Conservation (phyloP, 2,797 vertebrate species). For the Clarias fuscus region DNA sequence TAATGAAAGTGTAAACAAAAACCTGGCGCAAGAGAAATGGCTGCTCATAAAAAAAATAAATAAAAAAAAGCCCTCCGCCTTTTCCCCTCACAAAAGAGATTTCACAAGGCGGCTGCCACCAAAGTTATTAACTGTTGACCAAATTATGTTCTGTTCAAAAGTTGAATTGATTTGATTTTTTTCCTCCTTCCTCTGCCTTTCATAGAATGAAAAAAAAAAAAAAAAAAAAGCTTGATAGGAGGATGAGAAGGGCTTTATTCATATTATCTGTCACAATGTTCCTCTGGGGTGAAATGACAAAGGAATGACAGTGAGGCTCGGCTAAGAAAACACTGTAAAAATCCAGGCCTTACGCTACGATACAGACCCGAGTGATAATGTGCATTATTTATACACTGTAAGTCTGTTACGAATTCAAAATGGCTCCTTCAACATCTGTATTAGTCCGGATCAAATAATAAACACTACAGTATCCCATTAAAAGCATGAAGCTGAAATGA, state of each 20-base stretch:
- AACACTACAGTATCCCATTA: not conserved
- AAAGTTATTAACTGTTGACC: conserved; percentile 77
- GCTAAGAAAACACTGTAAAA: conserved; percentile 2
- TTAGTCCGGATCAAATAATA: conserved; percentile 25
- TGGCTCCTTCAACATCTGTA: not conserved
- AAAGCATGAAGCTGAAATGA: conserved; percentile 53
- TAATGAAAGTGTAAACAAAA: conserved; percentile 92
- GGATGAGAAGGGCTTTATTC: conserved; percentile 35
- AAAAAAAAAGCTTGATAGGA: conserved; percentile 15
- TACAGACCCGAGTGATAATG: conserved; percentile 1
- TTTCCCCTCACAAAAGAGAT: conserved; percentile 75
- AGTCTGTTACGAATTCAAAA: not conserved
- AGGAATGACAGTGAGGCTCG: conserved; percentile 6
- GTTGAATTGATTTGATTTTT: conserved; percentile 62
- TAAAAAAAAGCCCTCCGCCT: conserved; percentile 65
- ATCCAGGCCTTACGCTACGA: not conserved
- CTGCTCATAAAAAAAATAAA: conserved; percentile 68
- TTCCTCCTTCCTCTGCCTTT: conserved; percentile 34
- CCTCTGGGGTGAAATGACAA: conserved; percentile 32
- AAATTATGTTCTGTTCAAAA: conserved; percentile 73
- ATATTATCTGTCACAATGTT: conserved; percentile 43
- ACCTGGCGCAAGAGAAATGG: conserved; percentile 74
- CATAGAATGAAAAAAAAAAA: conserved; percentile 33
- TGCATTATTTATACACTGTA: conserved; percentile 3
- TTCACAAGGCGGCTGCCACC: conserved; percentile 67